phyloP scores from a whole-genome alignment of 1,140 invertebrate species.

The Halictus rubicundus region DNA sequence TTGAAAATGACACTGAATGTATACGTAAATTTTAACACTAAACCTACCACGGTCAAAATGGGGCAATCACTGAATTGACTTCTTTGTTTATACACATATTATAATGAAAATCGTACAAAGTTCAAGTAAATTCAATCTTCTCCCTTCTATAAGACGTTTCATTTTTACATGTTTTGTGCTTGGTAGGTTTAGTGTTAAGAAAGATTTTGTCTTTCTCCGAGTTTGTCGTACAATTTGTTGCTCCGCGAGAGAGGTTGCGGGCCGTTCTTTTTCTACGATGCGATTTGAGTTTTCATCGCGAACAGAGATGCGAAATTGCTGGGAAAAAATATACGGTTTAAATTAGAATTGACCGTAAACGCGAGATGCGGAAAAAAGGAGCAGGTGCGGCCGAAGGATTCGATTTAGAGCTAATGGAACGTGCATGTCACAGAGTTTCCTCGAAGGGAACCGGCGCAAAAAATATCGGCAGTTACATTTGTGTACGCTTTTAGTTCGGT shows the following conservation, averaged over 20 bases:
- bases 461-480: slow-evolving; percentile 34
- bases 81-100: no score
- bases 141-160: no score
- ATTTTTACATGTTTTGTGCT: no score
- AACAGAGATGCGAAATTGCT: not conserved
- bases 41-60: no score
- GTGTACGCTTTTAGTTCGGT: not conserved
- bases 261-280: not conserved
- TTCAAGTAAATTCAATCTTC: no score
- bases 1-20: no score
- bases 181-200: no score
- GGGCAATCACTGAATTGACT: no score
- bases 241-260: not conserved
- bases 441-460: not conserved
- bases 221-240: no score
- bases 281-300: not conserved
- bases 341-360: slow-evolving; percentile 37
- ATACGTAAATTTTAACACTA: no score
- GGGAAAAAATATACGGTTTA: not conserved
- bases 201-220: no score
- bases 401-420: slow-evolving; percentile 40
- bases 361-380: slow-evolving; percentile 9
- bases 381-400: slow-evolving; percentile 37
- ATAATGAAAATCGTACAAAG: no score
- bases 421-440: slow-evolving; percentile 28